Conservation (phyloP, 2,888 invertebrate genomes). For the Neoitamus cyanurus region DNA sequence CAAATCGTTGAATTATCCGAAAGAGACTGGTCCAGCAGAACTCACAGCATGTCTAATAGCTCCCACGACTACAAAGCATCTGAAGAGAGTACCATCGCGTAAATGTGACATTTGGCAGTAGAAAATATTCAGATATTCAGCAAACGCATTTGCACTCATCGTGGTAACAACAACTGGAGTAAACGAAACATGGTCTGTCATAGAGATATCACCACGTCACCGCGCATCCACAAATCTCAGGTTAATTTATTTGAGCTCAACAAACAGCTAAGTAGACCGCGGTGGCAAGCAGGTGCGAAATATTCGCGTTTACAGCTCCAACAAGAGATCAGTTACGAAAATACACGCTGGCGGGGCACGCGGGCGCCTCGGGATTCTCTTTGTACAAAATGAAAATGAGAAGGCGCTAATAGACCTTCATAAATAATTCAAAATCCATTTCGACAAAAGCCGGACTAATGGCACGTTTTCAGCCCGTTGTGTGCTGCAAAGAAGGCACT, state of each 20-base stretch:
- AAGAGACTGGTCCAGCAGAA: no score
- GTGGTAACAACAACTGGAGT: not conserved
- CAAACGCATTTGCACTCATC: not conserved
- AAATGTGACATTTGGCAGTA: no score
- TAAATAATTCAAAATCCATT: constrained; percentile 35
- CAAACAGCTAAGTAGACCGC: not conserved
- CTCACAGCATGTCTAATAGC: no score
- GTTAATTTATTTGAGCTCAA: not conserved
- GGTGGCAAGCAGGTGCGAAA: constrained; percentile 21
- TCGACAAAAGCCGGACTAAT: constrained; percentile 30
- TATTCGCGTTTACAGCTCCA: constrained; percentile 15
- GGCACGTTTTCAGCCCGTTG: constrained; percentile 21
- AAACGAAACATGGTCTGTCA: not conserved
- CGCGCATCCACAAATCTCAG: not conserved
- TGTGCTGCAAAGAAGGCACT: constrained; percentile 12
- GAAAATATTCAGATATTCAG: not conserved
- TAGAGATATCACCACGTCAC: not conserved
- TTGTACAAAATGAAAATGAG: not conserved
- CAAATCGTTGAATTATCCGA: no score
- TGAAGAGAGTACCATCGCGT: no score
- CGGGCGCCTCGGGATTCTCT: not conserved
- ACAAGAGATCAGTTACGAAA: constrained; percentile 13
- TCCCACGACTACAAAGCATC: no score
- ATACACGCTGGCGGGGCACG: not conserved
- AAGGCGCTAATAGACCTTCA: constrained; percentile 40